Evolutionary conservation across 2,113 vertebrate species (phyloP), one percentile per base, ranked within the genome.

Genomic region (Herpetotheres cachinnans): DNA sequence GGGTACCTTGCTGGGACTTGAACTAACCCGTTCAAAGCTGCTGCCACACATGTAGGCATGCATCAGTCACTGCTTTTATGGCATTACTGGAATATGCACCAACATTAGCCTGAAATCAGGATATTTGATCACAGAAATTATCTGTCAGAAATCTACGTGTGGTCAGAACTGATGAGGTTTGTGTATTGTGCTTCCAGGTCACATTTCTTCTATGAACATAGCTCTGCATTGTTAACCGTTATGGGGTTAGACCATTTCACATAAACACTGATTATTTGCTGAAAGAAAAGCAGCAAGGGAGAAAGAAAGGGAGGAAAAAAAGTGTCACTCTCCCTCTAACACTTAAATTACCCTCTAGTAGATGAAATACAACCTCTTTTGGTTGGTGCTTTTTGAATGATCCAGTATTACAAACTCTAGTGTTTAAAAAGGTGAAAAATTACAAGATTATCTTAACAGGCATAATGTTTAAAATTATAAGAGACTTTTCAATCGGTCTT

Each of bases 161-260:
- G 44, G 30, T 30, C 38, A 38, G 46, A 83, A 52, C 15, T 40
- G 24, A 27, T 32, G 32, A 55, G 36, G 16, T 44, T 55, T 49
- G 12, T 30, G 16, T 54, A 25, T 24, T 27, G 14, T 32, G 32
- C 13, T 40, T 32, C 29, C 54, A 74, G 55, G 21, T 5, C 21
- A n/a, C 11, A 2, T 63, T 11, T 58, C 44, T 80, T 36, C 73
- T 36, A 32, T 13, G 52, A 56, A 27, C 2, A 4, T 2, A 42
- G 25, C 7, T 74, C 52, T 49, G 59, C 16, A 16, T 36, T 1
- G 0, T 46, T 52, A 56, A 32, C 32, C 38, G 29, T 0, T 34
- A 38, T 3, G 42, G 10, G 13, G 6, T 72, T 5, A 10, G 34
- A 17, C 22, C 2, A 1, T 58, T 86, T 67, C 59, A 69, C 25